Evolutionary conservation across 2,797 vertebrate genomes (phyloP), one percentile per base, ranked within the genome.

Genomic region (Kryptopterus vitreolus): DNA sequence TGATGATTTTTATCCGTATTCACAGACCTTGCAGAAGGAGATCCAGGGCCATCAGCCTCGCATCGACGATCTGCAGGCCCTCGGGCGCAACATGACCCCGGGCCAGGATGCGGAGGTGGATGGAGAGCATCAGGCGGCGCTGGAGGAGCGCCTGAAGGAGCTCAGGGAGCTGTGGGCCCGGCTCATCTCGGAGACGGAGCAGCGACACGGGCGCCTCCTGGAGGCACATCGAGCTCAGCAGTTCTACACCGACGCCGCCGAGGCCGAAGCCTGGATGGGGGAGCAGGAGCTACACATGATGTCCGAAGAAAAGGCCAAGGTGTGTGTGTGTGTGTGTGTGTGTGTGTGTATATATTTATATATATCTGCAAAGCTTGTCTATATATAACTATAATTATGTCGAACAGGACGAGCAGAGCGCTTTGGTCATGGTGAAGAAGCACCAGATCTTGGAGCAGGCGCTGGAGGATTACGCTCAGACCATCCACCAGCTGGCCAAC

Each of bases 261-360:
- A 97, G 84, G 96, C 96, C 0, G 96, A 98, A 87, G 97, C 96
- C 58, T 98, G 97, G 97, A 98, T 98, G 97, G 96, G 97, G 0
- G 96, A 98, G 86, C 96, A 97, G 87, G 97, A 98, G 88, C 88
- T 98, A n/a, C 96, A 98, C 87, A 98, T 98, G 96, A 96, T 98
- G 94, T 95, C 96, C 3, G 96, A 97, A 84, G 97, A 98, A 88
- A 98, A 97, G 83, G 97, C 96, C 31, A 98, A 98, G 95, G 96
- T 97, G 84, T 58, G 89, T 38, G 55, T 57, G 13, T 53, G 3
- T 48, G 35, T 86, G 85, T 84, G 74, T 78, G 95, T 96, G 83
- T 59, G 88, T 33, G 96, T 97, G 84, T 61, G 89, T 33, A 38
- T 52, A 9, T 53, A 1, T 58, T 29, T 68, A 35, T 66, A n/a